Base-by-base conservation (phyloP, 2,797 vertebrate genomes). In the Phoeniculus purpureus region DNA sequence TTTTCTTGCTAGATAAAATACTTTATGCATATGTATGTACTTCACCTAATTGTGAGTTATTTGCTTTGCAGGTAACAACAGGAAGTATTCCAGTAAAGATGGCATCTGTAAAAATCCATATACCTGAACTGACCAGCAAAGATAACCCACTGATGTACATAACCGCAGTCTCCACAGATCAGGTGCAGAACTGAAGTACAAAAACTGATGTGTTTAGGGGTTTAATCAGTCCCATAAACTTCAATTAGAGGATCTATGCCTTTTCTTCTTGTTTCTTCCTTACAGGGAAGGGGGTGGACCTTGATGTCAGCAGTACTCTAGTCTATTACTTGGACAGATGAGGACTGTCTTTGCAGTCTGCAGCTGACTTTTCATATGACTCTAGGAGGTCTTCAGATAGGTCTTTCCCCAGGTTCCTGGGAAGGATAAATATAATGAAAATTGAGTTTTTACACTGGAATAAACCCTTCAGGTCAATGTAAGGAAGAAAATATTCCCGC, bases 141-240 rank as follows among this genome's bases (percentile, higher is more conserved):
- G 97, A 97, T 90, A 99, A 98, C 77, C 97, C 94, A 4, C 93
- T 99, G 50, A 97, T 99, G 85, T 99, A 99, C 76, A 25, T 98
- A 27, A 98, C 98, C 21, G 93, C 83, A 17, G 93, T 99, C 59
- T 93, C 97, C 31, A 96, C 97, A 43, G 95, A 97, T 67, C 92
- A 97, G 97, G 98, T 98, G 79, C 90, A 89, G 10, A 67, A 73
- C 27, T 72, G 40, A 72, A 52, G 26, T 58, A 40, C 27, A 26
- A 31, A 8, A 81, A 67, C 25, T 76, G 27, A n/a, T 75, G 16
- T 65, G 15, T 65, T 89, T 60, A 0, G 3, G 11, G 22, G 17
- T 14, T 67, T 87, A 58, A 67, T 70, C 50, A 67, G 25, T 43
- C 77, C 27, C 21, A 54, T 29, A 67, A 79, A 58, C 3, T 26